Evolutionary conservation across 2,797 vertebrate genomes (phyloP).

Genomic region (Mycteria americana): DNA sequence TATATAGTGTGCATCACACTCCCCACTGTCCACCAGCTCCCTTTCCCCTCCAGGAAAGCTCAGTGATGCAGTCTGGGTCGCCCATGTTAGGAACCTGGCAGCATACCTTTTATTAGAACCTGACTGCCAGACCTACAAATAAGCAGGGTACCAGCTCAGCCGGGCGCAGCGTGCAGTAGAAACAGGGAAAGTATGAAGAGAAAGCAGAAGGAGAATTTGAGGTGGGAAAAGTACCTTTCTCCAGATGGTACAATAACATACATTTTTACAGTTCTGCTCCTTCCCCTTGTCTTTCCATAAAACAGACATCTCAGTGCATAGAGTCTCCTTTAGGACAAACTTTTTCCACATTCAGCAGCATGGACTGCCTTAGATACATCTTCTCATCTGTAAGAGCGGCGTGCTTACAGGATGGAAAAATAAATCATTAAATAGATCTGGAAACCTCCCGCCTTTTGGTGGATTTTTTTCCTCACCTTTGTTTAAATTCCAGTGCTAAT

Average conservation of each 20-base stretch:
- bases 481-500: conserved; percentile 10
- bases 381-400: neutral
- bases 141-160: neutral
- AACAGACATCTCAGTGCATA: neutral
- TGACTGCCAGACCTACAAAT: neutral
- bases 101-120: neutral
- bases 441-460: neutral
- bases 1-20: neutral
- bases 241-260: neutral
- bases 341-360: neutral
- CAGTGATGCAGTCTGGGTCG: neutral
- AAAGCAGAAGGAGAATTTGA: neutral
- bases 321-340: neutral
- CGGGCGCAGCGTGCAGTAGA: neutral
- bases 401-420: neutral
- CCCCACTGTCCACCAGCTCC: neutral
- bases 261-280: neutral
- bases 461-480: neutral
- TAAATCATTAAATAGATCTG: neutral
- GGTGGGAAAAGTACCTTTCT: neutral
- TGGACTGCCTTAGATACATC: neutral
- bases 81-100: neutral
- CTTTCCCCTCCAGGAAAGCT: neutral
- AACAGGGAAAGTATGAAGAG: neutral
- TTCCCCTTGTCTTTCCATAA: neutral